These are phyloP conservation scores for Scaptomyza reducta DNA, from an alignment of 2,888 invertebrate genomes.

Conservation along the genomic window DNA sequence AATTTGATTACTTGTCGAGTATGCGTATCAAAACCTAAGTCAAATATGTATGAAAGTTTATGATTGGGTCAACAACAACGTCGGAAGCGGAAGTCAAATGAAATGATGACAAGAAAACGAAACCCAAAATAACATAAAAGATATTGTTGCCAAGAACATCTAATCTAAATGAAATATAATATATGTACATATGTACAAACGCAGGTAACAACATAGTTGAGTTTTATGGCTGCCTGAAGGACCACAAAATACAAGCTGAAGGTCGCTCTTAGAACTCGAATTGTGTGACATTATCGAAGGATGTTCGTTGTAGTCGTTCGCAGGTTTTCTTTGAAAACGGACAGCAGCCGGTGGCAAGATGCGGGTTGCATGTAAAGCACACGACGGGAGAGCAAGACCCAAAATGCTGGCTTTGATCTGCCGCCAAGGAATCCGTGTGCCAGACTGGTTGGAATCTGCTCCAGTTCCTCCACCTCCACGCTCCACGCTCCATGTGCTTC, in stretches of 20 bases:
- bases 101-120: constrained; percentile 58
- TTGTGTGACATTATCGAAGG: constrained; percentile 66
- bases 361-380: constrained; percentile 25
- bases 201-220: constrained; percentile 38
- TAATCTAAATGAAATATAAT: constrained; percentile 35
- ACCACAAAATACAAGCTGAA: constrained; percentile 35
- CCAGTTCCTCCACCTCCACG: not conserved
- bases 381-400: constrained; percentile 12
- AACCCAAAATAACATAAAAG: constrained; percentile 62
- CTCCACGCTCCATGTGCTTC: not conserved
- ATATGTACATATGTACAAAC: constrained; percentile 3
- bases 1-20: not conserved
- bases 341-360: no score
- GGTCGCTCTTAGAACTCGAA: constrained; percentile 73
- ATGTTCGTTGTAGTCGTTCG: no score
- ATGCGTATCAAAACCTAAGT: constrained; percentile 7
- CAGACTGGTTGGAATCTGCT: constrained; percentile 13
- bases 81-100: constrained; percentile 73
- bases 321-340: no score
- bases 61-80: constrained; percentile 28
- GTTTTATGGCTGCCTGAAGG: constrained; percentile 40
- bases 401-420: constrained; percentile 59
- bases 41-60: constrained; percentile 39
- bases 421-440: constrained; percentile 19
- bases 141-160: constrained; percentile 67